Evolutionary conservation across 2,888 invertebrate genomes (phyloP).

Genomic region (Agrotis segetum): DNA sequence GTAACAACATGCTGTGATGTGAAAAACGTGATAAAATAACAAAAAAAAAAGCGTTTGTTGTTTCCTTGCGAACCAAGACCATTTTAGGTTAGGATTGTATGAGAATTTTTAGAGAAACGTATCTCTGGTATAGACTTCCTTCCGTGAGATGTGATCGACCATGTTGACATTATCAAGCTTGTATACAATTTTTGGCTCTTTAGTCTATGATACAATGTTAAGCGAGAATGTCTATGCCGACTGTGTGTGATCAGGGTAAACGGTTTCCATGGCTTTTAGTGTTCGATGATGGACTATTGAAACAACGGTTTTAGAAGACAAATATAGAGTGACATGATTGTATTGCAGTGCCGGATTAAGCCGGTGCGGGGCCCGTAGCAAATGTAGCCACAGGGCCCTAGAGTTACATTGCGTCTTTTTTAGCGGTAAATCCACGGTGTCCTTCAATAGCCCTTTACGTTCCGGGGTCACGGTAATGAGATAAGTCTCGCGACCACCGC

Average conservation of each 20-base stretch:
- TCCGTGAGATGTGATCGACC: conserved; percentile 49
- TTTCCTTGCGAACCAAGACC: conserved; percentile 37
- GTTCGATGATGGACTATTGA: conserved; percentile 39
- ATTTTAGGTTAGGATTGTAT: conserved; percentile 52
- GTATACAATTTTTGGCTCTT: conserved; percentile 52
- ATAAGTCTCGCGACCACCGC: too few relatives aligned
- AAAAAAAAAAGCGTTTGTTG: conserved; percentile 52
- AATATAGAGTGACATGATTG: neutral
- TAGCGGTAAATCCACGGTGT: too few relatives aligned
- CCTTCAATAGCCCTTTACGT: too few relatives aligned
- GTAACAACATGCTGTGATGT: conserved; percentile 54
- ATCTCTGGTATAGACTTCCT: conserved; percentile 48
- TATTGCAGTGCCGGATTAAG: too few relatives aligned
- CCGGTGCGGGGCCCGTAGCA: too few relatives aligned
- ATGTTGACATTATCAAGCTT: conserved; percentile 55
- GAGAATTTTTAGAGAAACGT: conserved; percentile 42
- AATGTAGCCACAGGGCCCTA: too few relatives aligned
- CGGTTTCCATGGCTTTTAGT: conserved; percentile 35
- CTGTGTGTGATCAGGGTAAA: conserved; percentile 61
- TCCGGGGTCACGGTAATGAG: too few relatives aligned
- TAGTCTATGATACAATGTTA: conserved; percentile 28
- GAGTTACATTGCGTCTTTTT: too few relatives aligned
- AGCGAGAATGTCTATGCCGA: conserved; percentile 39
- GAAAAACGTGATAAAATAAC: conserved; percentile 57
- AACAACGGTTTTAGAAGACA: conserved; percentile 29